Evolutionary conservation across 2,888 invertebrate species (phyloP), one percentile per base, ranked within the genome.

Genomic region (Steromphala cineraria): DNA sequence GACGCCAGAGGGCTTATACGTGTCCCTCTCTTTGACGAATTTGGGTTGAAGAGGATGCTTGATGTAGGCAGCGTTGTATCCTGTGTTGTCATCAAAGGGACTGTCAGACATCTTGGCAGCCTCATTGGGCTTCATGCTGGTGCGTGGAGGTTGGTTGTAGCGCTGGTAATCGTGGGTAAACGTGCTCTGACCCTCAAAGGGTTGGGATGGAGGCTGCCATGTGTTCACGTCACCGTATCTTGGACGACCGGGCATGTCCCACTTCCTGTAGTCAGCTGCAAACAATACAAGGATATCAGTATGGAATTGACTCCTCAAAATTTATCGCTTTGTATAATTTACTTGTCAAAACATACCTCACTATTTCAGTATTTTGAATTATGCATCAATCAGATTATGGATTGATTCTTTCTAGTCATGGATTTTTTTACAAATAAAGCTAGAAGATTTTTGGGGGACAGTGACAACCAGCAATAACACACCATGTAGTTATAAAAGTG

Each of bases 11-110:
- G 90, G 89, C 77, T 87, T 86, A 85, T 91, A 93, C 24, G 83
- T 79, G 40, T 90, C 90, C 79, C 85, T 86, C 53, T 90, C 90
- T 15, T 55, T 76, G 24, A 83, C 75, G 78, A 86, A 87, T 79
- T 87, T 89, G 2, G 86, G 78, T 67, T 88, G 90, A 52, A 93
- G 79, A 3, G 92, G 90, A 83, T 93, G 92, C 78, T 88, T 88
- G 46, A 92, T 89, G 82, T 91, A 94, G 7, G 89, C 89, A 24
- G 90, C 90, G 24, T 92, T 83, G 86, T 94, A 93, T 53, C 90
- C 91, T 10, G 94, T 94, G 10, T 82, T 80, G 36, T 87, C 91
- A 71, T 92, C 90, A 80, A 94, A 92, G 15, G 93, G 93, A 19
- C 87, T 85, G 75, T 90, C 90, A 5, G 92, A 92, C 80, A 86